Conservation (phyloP, 2,888 invertebrate genomes). For the Amphiduros pacificus region DNA sequence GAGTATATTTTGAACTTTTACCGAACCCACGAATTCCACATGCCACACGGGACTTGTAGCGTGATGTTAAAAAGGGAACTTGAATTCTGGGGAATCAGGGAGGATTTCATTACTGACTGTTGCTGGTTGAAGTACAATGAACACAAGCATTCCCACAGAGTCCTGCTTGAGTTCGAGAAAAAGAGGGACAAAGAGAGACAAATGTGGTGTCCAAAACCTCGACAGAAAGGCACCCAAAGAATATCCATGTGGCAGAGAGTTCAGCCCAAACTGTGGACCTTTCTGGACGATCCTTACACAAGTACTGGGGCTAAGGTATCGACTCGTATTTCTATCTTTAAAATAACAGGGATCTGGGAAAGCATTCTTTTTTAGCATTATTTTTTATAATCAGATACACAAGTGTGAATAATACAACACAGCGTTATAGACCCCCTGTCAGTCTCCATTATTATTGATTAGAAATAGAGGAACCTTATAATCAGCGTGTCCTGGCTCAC, state of each 20-base stretch:
- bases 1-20: conserved; percentile 14
- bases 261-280: conserved; percentile 42
- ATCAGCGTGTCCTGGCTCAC: no score
- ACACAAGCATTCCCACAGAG: conserved; percentile 48
- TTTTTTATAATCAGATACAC: no score
- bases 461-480: no score
- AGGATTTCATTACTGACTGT: conserved; percentile 50
- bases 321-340: no score
- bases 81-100: conserved; percentile 53
- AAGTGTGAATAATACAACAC: no score
- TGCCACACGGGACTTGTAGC: conserved; percentile 5
- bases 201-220: no score
- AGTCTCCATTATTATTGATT: no score
- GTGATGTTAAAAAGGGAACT: conserved; percentile 35
- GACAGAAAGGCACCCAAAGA: no score
- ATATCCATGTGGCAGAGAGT: conserved; percentile 40
- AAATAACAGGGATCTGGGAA: no score
- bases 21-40: conserved; percentile 8
- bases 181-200: no score
- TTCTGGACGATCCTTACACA: conserved; percentile 48
- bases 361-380: no score
- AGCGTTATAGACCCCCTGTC: no score
- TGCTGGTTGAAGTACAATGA: conserved; percentile 53
- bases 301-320: conserved; percentile 45
- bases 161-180: conserved; percentile 41